Conservation (phyloP, 2,888 invertebrate species). For the Diaphora mendica region DNA sequence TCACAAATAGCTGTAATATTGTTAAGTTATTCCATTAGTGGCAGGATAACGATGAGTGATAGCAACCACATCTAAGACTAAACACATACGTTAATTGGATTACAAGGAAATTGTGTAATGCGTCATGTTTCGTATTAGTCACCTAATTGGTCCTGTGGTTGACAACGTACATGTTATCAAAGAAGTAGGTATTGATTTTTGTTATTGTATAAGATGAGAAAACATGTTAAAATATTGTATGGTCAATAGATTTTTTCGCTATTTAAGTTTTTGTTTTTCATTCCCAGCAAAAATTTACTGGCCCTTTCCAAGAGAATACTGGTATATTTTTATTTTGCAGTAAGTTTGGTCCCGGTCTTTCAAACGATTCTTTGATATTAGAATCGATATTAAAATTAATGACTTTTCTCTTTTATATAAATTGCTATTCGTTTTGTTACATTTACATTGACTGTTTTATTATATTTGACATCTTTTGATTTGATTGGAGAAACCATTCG, state of each 20-base stretch:
- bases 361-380: background rate
- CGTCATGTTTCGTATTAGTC: slow-evolving; percentile 38
- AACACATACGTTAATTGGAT: slow-evolving; percentile 37
- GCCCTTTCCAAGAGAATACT: background rate
- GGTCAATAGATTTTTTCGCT: background rate
- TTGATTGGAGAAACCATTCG: background rate
- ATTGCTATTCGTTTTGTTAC: background rate
- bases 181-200: slow-evolving; percentile 16
- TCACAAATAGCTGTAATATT: background rate
- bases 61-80: slow-evolving; percentile 25
- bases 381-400: slow-evolving; percentile 11
- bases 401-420: background rate
- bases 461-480: slow-evolving; percentile 7
- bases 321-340: background rate
- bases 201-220: background rate
- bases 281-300: too few species aligned
- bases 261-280: background rate
- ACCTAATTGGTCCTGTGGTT: slow-evolving; percentile 30
- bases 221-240: background rate
- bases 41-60: slow-evolving; percentile 21
- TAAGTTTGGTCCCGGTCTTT: background rate
- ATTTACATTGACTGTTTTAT: slow-evolving; percentile 9
- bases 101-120: slow-evolving; percentile 32
- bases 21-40: slow-evolving; percentile 2
- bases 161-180: slow-evolving; percentile 11